A percentile compares a stretch with the other conserved stretches of the same genome.
Evolutionary conservation across 2,888 invertebrate genomes (phyloP).

Genomic region (Machimus atricapillus): DNA sequence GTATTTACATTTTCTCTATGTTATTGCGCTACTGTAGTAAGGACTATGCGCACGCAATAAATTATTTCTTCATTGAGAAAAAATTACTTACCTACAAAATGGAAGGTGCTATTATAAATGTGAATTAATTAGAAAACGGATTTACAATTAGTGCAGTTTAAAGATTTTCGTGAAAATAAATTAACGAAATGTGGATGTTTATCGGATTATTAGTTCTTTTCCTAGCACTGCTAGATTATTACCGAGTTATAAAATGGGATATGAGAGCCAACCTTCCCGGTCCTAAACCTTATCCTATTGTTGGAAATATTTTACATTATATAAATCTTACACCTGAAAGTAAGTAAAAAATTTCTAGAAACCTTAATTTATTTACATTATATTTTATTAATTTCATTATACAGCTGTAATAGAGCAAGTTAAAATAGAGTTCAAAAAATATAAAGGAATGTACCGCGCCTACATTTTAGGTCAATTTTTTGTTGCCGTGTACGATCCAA

Average conservation of each 20-base stretch:
- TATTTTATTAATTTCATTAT: neutral
- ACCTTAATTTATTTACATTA: neutral
- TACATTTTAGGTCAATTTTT: neutral
- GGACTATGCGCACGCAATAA: too few relatives aligned
- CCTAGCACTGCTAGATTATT: neutral
- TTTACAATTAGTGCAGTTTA: too few relatives aligned
- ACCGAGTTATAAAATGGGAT: neutral
- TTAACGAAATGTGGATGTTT: neutral
- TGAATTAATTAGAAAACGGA: too few relatives aligned
- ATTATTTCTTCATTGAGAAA: too few relatives aligned
- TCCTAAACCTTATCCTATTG: neutral
- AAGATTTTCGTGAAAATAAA: too few relatives aligned
- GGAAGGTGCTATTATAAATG: too few relatives aligned
- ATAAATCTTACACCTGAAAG: neutral
- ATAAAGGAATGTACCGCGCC: neutral
- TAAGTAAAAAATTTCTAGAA: neutral
- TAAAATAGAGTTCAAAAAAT: neutral
- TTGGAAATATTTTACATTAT: neutral
- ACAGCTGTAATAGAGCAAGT: neutral
- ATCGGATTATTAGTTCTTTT: neutral
- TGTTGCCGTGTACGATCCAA: neutral
- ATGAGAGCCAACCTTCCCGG: neutral
- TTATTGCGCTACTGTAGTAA: too few relatives aligned
- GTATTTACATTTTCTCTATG: too few relatives aligned
- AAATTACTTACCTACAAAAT: too few relatives aligned